These are phyloP conservation scores for Bergia puertoricense DNA, from an alignment of 92 coral and sea anemone genomes.

Conservation along the genomic window DNA sequence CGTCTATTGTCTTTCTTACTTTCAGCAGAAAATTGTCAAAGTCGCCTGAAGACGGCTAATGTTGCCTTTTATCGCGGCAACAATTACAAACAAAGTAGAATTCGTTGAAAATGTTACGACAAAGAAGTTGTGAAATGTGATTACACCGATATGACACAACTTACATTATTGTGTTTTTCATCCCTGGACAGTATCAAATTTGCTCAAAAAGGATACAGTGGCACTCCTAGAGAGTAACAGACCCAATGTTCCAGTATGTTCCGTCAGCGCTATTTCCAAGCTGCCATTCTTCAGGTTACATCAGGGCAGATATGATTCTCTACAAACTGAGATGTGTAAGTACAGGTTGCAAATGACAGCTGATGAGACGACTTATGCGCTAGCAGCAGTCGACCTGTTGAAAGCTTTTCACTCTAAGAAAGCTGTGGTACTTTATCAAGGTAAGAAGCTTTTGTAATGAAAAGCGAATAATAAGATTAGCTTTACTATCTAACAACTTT, in stretches of 20 bases:
- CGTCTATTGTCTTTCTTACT: too few species aligned
- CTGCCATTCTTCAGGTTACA: conserved; percentile 54
- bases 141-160: neutral
- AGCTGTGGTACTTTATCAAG: conserved; percentile 55
- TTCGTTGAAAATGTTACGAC: too few species aligned
- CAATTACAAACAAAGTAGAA: too few species aligned
- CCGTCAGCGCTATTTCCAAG: conserved; percentile 43
- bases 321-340: conserved; percentile 35
- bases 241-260: conserved; percentile 38
- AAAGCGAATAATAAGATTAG: too few species aligned
- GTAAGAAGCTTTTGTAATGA: conserved; percentile 2
- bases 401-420: conserved; percentile 53
- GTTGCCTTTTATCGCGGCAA: too few species aligned
- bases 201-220: conserved; percentile 7
- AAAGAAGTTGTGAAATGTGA: neutral
- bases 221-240: conserved; percentile 51
- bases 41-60: too few species aligned
- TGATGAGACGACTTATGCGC: conserved; percentile 47
- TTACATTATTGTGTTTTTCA: neutral
- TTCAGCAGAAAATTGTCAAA: too few species aligned
- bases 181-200: neutral
- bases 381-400: conserved; percentile 56
- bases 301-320: neutral
- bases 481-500: too few species aligned
- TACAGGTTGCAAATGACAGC: conserved; percentile 58